A percentile compares a stretch with the other conserved stretches of the same genome.
These are phyloP conservation scores for Megaleporinus macrocephalus DNA, from an alignment of 2,113 vertebrate species.

Conservation along the genomic window DNA sequence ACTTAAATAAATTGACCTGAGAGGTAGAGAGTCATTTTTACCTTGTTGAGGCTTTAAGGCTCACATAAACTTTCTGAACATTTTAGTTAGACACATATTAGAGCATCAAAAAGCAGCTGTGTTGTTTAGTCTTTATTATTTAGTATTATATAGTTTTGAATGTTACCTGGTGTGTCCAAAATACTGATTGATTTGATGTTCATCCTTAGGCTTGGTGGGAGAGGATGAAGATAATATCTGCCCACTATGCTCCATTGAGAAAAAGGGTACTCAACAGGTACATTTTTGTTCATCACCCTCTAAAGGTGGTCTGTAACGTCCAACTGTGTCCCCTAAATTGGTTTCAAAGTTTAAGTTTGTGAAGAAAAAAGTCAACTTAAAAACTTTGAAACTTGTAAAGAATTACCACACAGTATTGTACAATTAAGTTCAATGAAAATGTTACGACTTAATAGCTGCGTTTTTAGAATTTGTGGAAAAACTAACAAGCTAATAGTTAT, in stretches of 20 bases:
- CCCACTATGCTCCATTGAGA: not conserved
- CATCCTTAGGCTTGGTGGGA: not conserved
- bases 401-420: no score
- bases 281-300: no score
- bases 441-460: no score
- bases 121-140: not conserved
- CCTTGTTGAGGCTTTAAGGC: not conserved
- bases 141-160: no score
- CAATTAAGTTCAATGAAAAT: no score
- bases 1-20: not conserved
- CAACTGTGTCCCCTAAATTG: no score
- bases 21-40: slow-evolving; percentile 13
- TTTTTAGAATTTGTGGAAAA: no score
- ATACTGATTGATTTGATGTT: not conserved
- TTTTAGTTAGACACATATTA: no score
- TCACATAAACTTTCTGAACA: not conserved
- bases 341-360: no score
- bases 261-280: not conserved
- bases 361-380: no score
- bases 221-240: not conserved
- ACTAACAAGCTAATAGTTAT: not conserved
- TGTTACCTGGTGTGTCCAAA: not conserved
- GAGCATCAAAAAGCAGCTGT: not conserved
- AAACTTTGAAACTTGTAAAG: no score
- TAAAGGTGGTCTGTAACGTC: no score